Conservation (phyloP, 2,888 invertebrate genomes). For the Xylota sylvarum region DNA sequence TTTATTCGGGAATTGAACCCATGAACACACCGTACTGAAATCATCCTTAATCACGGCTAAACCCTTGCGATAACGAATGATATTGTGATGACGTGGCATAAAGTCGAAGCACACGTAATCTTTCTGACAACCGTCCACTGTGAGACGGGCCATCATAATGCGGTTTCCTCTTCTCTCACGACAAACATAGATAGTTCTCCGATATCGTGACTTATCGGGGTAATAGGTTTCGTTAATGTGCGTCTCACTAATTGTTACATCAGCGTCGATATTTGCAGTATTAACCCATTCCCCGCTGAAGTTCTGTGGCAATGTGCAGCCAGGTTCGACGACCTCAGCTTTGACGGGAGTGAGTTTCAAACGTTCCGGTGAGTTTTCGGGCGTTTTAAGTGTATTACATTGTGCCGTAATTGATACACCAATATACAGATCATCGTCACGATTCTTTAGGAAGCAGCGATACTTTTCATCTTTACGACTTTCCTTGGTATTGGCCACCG, state of each 20-base stretch:
- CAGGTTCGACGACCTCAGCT: constrained; percentile 95
- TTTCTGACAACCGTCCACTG: constrained; percentile 98
- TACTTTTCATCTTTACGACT: constrained; percentile 97
- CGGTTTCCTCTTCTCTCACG: constrained; percentile 95
- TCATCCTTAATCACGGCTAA: constrained; percentile 95
- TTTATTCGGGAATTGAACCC: constrained; percentile 95
- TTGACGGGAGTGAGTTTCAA: constrained; percentile 94
- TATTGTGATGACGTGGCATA: constrained; percentile 97
- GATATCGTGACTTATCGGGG: constrained; percentile 95
- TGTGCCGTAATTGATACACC: constrained; percentile 97
- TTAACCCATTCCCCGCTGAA: constrained; percentile 98
- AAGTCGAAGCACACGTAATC: constrained; percentile 99
- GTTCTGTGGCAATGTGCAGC: constrained; percentile 96
- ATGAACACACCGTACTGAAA: constrained; percentile 96
- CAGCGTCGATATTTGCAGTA: constrained; percentile 98
- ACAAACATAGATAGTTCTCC: constrained; percentile 96
- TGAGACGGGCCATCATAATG: constrained; percentile 98
- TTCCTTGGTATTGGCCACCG: constrained; percentile 98
- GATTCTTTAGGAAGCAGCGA: constrained; percentile 96
- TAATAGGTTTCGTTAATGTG: constrained; percentile 98
- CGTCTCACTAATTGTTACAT: constrained; percentile 96
- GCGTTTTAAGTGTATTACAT: constrained; percentile 96
- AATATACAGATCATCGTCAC: constrained; percentile 96
- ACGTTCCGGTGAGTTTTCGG: constrained; percentile 96
- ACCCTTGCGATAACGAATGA: constrained; percentile 95